A percentile compares a stretch with the other conserved stretches of the same genome.
Conservation (phyloP, 2,113 vertebrate genomes). For the Burhinus bistriatus region DNA sequence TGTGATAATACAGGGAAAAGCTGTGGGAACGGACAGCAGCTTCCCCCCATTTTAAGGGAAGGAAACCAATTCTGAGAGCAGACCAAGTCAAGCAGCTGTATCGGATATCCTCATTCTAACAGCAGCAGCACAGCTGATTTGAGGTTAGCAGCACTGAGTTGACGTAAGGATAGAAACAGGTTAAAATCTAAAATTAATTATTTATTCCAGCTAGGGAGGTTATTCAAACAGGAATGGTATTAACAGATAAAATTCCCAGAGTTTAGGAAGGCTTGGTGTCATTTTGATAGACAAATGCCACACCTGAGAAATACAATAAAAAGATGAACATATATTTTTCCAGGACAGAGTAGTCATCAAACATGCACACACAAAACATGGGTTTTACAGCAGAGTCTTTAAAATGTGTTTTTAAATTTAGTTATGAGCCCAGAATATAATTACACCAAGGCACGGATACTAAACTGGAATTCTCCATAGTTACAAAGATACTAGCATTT, state of each 20-base stretch:
- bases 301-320: not conserved
- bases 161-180: not conserved
- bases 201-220: not conserved
- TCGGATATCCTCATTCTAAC: not conserved
- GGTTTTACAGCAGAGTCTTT: not conserved
- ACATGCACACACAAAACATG: rapidly evolving
- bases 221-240: not conserved
- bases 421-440: not conserved
- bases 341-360: not conserved
- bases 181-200: not conserved
- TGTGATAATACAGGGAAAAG: not conserved
- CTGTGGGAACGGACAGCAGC: not conserved
- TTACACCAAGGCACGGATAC: not conserved
- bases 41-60: not conserved
- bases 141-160: not conserved
- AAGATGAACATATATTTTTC: not conserved
- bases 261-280: not conserved
- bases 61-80: not conserved
- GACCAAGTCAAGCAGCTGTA: not conserved
- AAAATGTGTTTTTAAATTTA: not conserved
- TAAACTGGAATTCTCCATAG: not conserved
- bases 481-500: not conserved
- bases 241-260: not conserved
- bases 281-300: not conserved
- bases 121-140: not conserved